Evolutionary conservation across 2,888 invertebrate species (phyloP).

Genomic region (Hydropsyche betteni): DNA sequence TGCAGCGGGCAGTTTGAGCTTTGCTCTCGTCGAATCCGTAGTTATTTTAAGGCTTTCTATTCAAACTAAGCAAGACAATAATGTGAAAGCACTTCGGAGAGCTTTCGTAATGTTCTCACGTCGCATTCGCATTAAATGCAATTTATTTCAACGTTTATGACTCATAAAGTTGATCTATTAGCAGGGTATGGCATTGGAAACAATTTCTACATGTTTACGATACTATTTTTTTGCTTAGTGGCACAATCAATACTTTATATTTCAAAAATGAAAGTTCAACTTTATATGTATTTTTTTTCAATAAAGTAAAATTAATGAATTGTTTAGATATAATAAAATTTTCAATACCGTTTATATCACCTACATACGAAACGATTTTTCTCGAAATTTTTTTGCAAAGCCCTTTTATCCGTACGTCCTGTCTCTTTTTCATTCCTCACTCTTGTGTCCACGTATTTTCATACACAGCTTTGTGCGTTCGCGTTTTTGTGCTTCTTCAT

Average conservation of each 20-base stretch:
- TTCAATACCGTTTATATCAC: no score
- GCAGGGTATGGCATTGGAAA: not conserved
- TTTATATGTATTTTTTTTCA: no score
- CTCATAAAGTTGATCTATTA: slow-evolving; percentile 29
- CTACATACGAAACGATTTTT: not conserved
- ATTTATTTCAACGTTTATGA: slow-evolving; percentile 27
- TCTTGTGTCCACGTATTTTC: not conserved
- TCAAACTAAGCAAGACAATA: slow-evolving; percentile 8
- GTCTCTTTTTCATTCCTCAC: not conserved
- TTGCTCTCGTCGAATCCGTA: no score
- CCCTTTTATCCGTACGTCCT: not conserved
- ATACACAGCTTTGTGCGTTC: slow-evolving; percentile 16
- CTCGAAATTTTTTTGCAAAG: slow-evolving; percentile 4
- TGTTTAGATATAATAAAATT: no score
- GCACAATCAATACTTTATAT: no score
- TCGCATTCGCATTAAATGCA: slow-evolving; percentile 17
- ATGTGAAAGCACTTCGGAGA: slow-evolving; percentile 12
- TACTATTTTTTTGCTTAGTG: no score
- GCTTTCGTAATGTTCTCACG: slow-evolving; percentile 4
- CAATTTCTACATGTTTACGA: not conserved
- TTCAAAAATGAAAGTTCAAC: no score
- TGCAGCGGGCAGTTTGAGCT: no score
- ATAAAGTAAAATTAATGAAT: no score
- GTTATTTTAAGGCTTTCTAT: no score
- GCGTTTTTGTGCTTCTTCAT: slow-evolving; percentile 23